Evolutionary conservation across 2,888 invertebrate genomes (phyloP), one percentile per base, ranked within the genome.

Genomic region (Torymus texanus): DNA sequence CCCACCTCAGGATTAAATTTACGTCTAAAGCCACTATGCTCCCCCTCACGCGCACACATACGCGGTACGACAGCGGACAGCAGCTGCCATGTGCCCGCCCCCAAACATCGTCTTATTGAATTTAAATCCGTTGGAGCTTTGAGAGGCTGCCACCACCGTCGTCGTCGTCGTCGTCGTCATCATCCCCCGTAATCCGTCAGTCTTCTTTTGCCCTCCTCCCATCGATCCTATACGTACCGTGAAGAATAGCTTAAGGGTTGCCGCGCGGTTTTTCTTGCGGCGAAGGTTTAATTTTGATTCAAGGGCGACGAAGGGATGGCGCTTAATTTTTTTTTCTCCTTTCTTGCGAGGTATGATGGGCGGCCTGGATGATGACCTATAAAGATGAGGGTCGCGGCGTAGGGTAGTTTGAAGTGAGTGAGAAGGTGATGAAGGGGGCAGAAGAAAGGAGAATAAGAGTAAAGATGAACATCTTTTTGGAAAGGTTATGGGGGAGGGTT

Each of bases 41-140:
- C 41, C 51, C 24, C 11, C 62, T 41, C 41, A 11, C n/a, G 14
- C 24, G 10, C n/a, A 50, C n/a, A 41, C 41, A 29, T 18, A 70
- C 58, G 13, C 8, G 12, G 29, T 1, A 41, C 41, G 41, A 5
- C 8, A 41, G 41, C 41, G 41, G 41, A 41, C 41, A 41, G 41
- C 41, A 41, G 41, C 41, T 41, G 41, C 41, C 8, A 8, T 8
- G 41, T 8, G 41, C 41, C 41, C 41, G 41, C 41, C 41, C 41
- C 12, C 18, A 66, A 75, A 75, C 59, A 51, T 51, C 74, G 66
- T 50, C 66, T 66, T 66, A 75, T 75, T 75, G 74, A 75, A 75
- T 75, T 75, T 75, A 75, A 75, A 75, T 75, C 74, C 74, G 24
- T 1, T 5, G 21, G 24, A 56, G 73, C 63, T 63, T 55, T 56